A percentile compares a stretch with the other conserved stretches of the same genome.
phyloP scores from a whole-genome alignment of 1,140 invertebrate genomes.

The Fopius arisanus region DNA sequence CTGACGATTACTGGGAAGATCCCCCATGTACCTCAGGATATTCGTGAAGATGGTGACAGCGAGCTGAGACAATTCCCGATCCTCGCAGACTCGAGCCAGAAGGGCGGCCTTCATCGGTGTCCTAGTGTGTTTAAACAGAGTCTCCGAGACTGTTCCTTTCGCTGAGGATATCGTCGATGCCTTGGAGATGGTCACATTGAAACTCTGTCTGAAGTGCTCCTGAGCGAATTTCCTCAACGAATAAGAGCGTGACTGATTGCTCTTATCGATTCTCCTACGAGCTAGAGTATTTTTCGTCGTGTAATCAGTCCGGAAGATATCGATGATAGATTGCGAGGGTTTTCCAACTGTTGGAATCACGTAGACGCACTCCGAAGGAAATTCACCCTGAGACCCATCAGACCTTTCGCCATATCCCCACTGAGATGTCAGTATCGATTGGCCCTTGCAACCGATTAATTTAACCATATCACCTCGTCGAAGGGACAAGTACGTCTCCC shows the following conservation, averaged over 20 bases:
- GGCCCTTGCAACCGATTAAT: conserved; percentile 78
- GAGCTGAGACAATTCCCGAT: conserved; percentile 78
- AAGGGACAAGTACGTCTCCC: conserved; percentile 71
- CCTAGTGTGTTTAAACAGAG: conserved; percentile 84
- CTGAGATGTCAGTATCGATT: conserved; percentile 75
- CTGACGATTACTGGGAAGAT: conserved; percentile 80
- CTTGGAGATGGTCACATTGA: conserved; percentile 35
- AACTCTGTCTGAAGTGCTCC: conserved; percentile 78
- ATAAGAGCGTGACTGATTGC: conserved; percentile 70
- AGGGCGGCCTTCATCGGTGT: conserved; percentile 87
- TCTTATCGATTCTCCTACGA: conserved; percentile 34
- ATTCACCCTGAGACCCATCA: conserved; percentile 79
- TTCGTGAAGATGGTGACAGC: conserved; percentile 79
- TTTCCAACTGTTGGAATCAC: conserved; percentile 83
- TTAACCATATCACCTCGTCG: conserved; percentile 86
- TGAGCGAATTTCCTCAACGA: conserved; percentile 84
- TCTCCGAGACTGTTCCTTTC: conserved; percentile 67
- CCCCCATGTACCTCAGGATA: conserved; percentile 96
- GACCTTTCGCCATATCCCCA: conserved; percentile 76
- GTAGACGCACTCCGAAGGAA: conserved; percentile 87
- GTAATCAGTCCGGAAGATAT: conserved; percentile 69
- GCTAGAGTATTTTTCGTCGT: conserved; percentile 45
- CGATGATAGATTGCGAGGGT: conserved; percentile 68
- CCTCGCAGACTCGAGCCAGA: conserved; percentile 80
- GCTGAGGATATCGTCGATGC: conserved; percentile 66